A percentile compares a stretch with the other conserved stretches of the same genome.
Conservation (phyloP, 2,113 vertebrate species). For the Polypterus senegalus region DNA sequence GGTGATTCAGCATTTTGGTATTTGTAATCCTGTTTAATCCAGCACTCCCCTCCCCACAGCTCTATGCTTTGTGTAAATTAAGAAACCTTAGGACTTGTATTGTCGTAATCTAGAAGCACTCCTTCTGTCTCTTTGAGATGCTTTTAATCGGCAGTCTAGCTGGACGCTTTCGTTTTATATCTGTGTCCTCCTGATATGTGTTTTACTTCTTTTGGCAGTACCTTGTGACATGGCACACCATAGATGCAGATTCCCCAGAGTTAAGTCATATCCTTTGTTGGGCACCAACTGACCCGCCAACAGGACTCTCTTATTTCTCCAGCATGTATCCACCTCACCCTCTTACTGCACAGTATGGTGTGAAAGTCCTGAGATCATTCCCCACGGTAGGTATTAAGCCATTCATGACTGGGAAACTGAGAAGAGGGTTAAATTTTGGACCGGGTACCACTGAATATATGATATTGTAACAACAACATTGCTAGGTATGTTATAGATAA, state of each 20-base stretch:
- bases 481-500: too few species aligned
- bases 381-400: conserved; percentile 60
- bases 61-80: too few species aligned
- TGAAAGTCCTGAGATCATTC: conserved; percentile 90
- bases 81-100: too few species aligned
- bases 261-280: conserved; percentile 87
- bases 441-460: too few species aligned
- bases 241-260: conserved; percentile 89
- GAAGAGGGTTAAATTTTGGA: too few species aligned
- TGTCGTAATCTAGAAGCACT: too few species aligned
- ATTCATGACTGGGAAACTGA: too few species aligned
- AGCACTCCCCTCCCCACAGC: too few species aligned
- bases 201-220: conserved; percentile 50
- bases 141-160: too few species aligned
- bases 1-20: not conserved
- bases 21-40: too few species aligned
- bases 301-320: conserved; percentile 93
- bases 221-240: conserved; percentile 92
- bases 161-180: not conserved
- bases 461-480: too few species aligned
- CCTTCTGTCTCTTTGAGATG: too few species aligned
- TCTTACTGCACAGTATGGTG: conserved; percentile 87
- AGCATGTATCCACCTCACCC: conserved; percentile 93
- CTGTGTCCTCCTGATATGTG: not conserved
- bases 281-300: conserved; percentile 87